Base-by-base conservation (phyloP, 2,113 vertebrate species). In the Aphyosemion australe region DNA sequence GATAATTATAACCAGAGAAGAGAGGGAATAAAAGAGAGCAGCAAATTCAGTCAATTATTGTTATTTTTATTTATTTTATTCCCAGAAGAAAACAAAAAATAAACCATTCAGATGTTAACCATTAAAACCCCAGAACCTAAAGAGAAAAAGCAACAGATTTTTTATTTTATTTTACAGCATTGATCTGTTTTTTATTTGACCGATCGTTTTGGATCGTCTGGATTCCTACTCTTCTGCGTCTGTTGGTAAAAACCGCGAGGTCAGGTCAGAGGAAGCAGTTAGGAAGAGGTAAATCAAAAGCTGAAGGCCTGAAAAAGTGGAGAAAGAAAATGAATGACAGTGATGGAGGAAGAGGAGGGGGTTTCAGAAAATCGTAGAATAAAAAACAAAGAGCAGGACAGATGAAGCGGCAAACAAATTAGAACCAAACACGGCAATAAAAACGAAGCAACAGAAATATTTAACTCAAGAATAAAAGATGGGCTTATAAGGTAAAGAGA, bases 371-470 rank as follows among this genome's bases (percentile, higher is more conserved):
- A 83, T 74, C 82, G 77, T 43, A 49, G 43, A 65, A 62, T 45
- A 42, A 34, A 48, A 61, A 64, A 48, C 26, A 26, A 42, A 41
- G 52, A 63, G 50, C 26, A 50, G 60, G 55, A 51, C 66, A 60
- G 68, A 80, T 78, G 60, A 75, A 77, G 74, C 42, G 60, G 82
- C 80, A 79, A 78, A 56, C 13, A 85, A 84, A 89, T 79, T 85
- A 78, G 86, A 80, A 83, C 85, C 87, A 86, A 90, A 86, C 76
- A 76, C 72, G 71, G 77, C 31, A 74, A 84, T 86, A 72, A 80
- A 84, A 10, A 39, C 1, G 41, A 59, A 69, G 51, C 43, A 42
- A 65, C 42, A 59, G 72, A 65, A 81, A 85, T 68, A 57, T 61
- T 55, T 47, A 58, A 79, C 65, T 60, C 13, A 1, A 63, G 71